Conservation (phyloP, 2,888 invertebrate species). For the Lasius platythorax region DNA sequence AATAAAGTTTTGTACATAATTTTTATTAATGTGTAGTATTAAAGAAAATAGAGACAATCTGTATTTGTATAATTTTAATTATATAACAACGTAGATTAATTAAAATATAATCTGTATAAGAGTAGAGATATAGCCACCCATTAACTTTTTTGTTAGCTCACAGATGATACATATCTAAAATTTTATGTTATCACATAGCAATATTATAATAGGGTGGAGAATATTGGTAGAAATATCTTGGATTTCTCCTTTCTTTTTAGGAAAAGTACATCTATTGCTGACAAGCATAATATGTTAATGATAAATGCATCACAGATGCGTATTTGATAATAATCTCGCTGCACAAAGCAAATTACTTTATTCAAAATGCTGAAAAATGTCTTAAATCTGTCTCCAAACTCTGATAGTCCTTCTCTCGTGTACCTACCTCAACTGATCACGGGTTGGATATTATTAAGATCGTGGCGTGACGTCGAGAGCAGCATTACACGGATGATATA, state of each 20-base stretch:
- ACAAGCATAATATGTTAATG: conserved; percentile 63
- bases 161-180: conserved; percentile 57
- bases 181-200: conserved; percentile 64
- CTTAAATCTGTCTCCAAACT: conserved; percentile 14
- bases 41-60: conserved; percentile 82
- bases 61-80: conserved; percentile 79
- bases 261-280: conserved; percentile 65
- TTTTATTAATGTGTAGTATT: conserved; percentile 75
- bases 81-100: conserved; percentile 76
- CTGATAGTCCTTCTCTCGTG: conserved; percentile 8
- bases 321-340: conserved; percentile 49
- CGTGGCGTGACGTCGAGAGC: not conserved
- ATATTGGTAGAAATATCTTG: conserved; percentile 50
- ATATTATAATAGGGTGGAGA: conserved; percentile 60
- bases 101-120: conserved; percentile 75
- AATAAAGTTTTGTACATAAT: conserved; percentile 65
- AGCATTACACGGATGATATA: conserved; percentile 38
- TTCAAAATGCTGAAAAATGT: conserved; percentile 46
- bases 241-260: conserved; percentile 44
- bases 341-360: conserved; percentile 59
- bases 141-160: conserved; percentile 54
- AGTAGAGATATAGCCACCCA: conserved; percentile 63
- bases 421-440: not conserved
- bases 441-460: conserved; percentile 26
- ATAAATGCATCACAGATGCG: conserved; percentile 62